phyloP scores from a whole-genome alignment of 2,888 invertebrate genomes.

The Epirrita christyi region DNA sequence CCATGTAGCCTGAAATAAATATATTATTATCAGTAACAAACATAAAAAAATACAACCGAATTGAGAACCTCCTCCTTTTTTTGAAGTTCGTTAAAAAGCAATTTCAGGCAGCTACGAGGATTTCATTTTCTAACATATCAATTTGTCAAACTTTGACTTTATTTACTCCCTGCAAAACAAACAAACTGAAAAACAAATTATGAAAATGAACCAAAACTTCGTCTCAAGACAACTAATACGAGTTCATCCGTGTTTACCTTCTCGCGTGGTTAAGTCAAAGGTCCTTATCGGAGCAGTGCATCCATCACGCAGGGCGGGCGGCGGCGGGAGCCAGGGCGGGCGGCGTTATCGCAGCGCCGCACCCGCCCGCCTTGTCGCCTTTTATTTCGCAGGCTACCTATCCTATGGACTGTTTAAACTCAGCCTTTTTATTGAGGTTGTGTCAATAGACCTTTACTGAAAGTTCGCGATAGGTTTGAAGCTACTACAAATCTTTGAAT shows the following conservation, averaged over 20 bases:
- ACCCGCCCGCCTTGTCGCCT: constrained; percentile 56
- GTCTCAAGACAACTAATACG: constrained; percentile 33
- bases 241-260: constrained; percentile 40
- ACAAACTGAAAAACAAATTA: constrained; percentile 27
- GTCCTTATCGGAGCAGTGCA: constrained; percentile 50
- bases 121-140: not conserved
- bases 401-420: constrained; percentile 51
- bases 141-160: not conserved
- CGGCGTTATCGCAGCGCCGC: constrained; percentile 54
- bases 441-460: constrained; percentile 48
- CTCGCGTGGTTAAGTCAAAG: constrained; percentile 46
- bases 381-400: constrained; percentile 57
- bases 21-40: too few relatives aligned
- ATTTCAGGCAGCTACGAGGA: too few relatives aligned
- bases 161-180: constrained; percentile 11
- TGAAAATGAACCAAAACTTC: constrained; percentile 19
- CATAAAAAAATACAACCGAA: too few relatives aligned
- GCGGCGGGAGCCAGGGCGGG: constrained; percentile 40
- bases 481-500: not conserved
- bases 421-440: constrained; percentile 52
- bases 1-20: too few relatives aligned
- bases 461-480: constrained; percentile 19
- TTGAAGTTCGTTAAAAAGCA: too few relatives aligned
- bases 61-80: too few relatives aligned
- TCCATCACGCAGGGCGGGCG: constrained; percentile 50